Percentiles rank a stretch among this genome's conserved stretches.
Conservation (phyloP, 2,113 vertebrate genomes). For the Myxocyprinus asiaticus region DNA sequence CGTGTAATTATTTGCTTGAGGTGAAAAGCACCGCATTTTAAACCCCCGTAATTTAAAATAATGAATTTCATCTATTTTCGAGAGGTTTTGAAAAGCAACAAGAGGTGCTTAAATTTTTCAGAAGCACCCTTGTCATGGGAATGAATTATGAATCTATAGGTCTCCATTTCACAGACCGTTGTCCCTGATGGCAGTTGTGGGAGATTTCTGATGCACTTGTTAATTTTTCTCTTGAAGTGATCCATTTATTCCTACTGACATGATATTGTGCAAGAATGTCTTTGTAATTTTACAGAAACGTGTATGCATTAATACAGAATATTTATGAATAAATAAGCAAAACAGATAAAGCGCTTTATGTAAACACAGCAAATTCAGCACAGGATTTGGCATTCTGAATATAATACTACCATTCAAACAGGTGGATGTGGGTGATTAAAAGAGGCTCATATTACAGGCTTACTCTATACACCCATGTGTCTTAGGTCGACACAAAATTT, state of each 20-base stretch:
- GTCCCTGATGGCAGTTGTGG: not conserved
- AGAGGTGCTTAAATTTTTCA: conserved; percentile 29
- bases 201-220: not conserved
- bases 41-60: conserved; percentile 10
- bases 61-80: conserved; percentile 37
- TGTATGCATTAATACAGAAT: not conserved
- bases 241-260: not conserved
- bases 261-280: not conserved
- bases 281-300: not conserved
- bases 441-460: too few relatives aligned
- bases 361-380: not conserved
- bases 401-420: too few relatives aligned
- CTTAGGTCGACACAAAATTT: not conserved
- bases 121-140: conserved; percentile 4
- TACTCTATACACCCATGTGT: too few relatives aligned
- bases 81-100: conserved; percentile 29
- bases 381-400: not conserved
- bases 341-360: not conserved
- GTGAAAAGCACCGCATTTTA: not conserved
- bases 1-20: conserved; percentile 25
- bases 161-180: conserved; percentile 1
- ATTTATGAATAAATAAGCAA: not conserved
- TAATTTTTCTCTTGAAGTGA: not conserved
- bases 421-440: too few relatives aligned
- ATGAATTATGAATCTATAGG: conserved; percentile 9